A percentile compares a stretch with the other conserved stretches of the same genome.
These are phyloP conservation scores for Mythimna vitellina DNA, from an alignment of 2,888 invertebrate species.

Conservation along the genomic window DNA sequence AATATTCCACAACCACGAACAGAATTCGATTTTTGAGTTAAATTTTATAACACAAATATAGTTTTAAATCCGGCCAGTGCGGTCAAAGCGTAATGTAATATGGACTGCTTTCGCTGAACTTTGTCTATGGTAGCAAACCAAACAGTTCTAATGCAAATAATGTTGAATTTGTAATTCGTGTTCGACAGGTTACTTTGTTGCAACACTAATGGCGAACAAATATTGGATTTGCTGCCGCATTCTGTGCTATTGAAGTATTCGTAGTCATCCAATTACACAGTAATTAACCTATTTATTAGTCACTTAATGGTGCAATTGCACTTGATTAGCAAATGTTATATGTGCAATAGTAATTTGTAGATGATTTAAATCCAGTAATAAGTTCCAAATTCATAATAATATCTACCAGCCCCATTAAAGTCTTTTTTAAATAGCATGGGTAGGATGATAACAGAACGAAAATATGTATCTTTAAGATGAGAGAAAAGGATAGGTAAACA, in stretches of 20 bases:
- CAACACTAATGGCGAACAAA: constrained; percentile 64
- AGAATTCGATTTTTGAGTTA: constrained; percentile 43
- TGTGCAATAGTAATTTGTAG: constrained; percentile 11
- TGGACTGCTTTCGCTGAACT: constrained; percentile 24
- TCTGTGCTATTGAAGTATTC: constrained; percentile 54
- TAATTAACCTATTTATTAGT: constrained; percentile 56
- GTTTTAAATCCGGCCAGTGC: constrained; percentile 30
- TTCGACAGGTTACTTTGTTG: constrained; percentile 59
- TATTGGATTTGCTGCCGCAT: constrained; percentile 60
- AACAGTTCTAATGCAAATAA: constrained; percentile 51
- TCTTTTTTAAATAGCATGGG: too few species aligned
- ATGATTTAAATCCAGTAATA: not conserved
- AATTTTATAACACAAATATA: constrained; percentile 16
- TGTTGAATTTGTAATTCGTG: constrained; percentile 41
- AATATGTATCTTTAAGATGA: too few species aligned
- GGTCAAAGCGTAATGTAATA: constrained; percentile 14
- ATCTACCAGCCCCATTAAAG: not conserved
- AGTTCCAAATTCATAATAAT: not conserved
- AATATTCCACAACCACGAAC: constrained; percentile 26
- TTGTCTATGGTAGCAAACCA: constrained; percentile 39
- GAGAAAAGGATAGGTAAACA: too few species aligned
- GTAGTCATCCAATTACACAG: constrained; percentile 55
- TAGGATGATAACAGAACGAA: too few species aligned
- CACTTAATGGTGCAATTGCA: constrained; percentile 42
- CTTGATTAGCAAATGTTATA: constrained; percentile 17